Evolutionary conservation across 2,113 vertebrate genomes (phyloP).

Genomic region (Nannobrachium achirus): DNA sequence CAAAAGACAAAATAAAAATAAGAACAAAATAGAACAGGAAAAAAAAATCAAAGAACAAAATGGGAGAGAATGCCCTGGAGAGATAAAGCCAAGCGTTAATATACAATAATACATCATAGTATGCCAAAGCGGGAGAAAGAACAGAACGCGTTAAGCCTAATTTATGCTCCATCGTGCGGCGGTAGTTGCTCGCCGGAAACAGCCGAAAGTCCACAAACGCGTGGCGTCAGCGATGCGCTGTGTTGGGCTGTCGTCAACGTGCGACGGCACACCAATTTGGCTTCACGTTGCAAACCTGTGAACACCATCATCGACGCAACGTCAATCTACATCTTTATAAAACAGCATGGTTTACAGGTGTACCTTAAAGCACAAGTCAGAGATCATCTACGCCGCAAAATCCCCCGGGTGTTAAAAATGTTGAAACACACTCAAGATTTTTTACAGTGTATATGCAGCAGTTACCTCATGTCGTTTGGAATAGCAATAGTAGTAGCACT

Average conservation of each 20-base stretch:
- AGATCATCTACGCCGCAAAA: slow-evolving; percentile 53
- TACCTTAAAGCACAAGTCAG: slow-evolving; percentile 82
- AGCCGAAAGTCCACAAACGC: no score
- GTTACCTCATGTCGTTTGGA: slow-evolving; percentile 73
- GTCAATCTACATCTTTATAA: slow-evolving; percentile 79
- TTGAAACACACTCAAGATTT: no score
- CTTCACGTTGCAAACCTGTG: slow-evolving; percentile 56
- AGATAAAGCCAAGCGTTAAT: slow-evolving; percentile 81
- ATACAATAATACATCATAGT: slow-evolving; percentile 84
- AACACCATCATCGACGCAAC: slow-evolving; percentile 60
- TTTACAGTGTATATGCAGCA: slow-evolving; percentile 71
- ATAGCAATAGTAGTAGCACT: slow-evolving; percentile 51
- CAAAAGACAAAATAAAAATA: slow-evolving; percentile 25
- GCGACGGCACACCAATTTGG: slow-evolving; percentile 25
- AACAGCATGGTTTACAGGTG: slow-evolving; percentile 81
- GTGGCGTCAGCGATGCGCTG: no score
- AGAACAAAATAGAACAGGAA: slow-evolving; percentile 2
- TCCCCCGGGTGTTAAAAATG: no score
- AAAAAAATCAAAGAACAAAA: slow-evolving; percentile 54
- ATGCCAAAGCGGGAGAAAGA: slow-evolving; percentile 73
- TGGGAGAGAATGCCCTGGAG: slow-evolving; percentile 76
- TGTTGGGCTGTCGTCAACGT: no score
- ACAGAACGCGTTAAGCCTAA: slow-evolving; percentile 65
- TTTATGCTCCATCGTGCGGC: no score
- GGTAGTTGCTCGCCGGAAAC: no score